A percentile compares a stretch with the other conserved stretches of the same genome.
These are phyloP conservation scores for Leptopilina myrica DNA, from an alignment of 2,888 invertebrate species.

Conservation along the genomic window DNA sequence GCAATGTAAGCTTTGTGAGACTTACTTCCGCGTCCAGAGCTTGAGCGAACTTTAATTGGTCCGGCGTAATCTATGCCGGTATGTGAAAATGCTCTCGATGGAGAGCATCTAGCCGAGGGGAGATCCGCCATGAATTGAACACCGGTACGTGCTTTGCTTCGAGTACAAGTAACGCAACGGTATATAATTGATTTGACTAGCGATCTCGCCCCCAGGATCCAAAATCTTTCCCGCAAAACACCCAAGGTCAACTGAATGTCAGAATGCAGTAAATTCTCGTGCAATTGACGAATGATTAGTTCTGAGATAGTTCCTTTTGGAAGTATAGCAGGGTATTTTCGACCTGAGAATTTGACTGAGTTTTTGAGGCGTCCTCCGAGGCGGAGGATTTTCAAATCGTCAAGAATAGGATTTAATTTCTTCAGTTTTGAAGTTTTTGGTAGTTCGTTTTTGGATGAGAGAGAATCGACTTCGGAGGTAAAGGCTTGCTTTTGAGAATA, in stretches of 20 bases:
- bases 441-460: neutral
- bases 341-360: neutral
- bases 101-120: neutral
- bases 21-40: neutral
- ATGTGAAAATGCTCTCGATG: neutral
- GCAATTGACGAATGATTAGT: neutral
- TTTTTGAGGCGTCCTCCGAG: neutral
- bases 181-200: neutral
- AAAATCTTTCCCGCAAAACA: neutral
- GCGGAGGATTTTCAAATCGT: neutral
- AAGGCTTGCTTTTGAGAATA: neutral
- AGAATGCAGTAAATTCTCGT: neutral
- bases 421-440: neutral
- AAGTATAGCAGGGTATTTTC: neutral
- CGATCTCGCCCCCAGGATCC: neutral
- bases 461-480: neutral
- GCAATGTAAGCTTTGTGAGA: neutral
- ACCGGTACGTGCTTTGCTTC: neutral
- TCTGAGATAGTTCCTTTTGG: neutral
- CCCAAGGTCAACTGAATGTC: neutral
- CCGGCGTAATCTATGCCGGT: neutral
- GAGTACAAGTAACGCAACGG: neutral
- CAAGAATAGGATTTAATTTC: neutral
- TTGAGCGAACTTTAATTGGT: neutral
- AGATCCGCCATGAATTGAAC: neutral